Conservation (phyloP, 2,888 invertebrate genomes). For the Tinea trinotella region DNA sequence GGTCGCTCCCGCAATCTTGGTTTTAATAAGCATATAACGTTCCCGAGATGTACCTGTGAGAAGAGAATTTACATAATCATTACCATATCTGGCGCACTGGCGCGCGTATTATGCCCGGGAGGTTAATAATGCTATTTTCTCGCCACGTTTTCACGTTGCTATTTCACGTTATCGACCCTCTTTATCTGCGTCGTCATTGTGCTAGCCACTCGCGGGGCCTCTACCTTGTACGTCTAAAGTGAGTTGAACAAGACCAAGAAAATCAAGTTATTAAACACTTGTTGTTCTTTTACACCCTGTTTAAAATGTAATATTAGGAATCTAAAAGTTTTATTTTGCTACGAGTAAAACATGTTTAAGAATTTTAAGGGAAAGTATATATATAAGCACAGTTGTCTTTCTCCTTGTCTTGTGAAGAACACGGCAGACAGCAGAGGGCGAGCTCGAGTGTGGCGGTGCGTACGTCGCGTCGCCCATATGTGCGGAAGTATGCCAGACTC, state of each 20-base stretch:
- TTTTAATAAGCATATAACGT: conserved; percentile 71
- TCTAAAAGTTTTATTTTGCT: no score
- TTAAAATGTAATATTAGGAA: neutral
- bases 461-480: conserved; percentile 49
- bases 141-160: conserved; percentile 70
- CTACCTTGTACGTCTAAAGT: conserved; percentile 38
- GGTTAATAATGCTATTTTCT: conserved; percentile 74
- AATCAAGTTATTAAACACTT: neutral
- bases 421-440: conserved; percentile 20
- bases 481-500: conserved; percentile 58
- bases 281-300: neutral
- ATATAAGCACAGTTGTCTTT: neutral
- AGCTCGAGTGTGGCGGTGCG: conserved; percentile 47
- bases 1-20: conserved; percentile 64
- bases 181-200: conserved; percentile 69
- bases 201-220: conserved; percentile 59
- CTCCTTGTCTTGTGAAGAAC: neutral
- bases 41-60: conserved; percentile 68
- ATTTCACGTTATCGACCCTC: conserved; percentile 67
- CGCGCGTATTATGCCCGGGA: conserved; percentile 69
- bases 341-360: conserved; percentile 1
- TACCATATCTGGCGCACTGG: conserved; percentile 72
- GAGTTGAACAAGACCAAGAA: neutral
- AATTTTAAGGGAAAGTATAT: neutral
- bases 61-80: conserved; percentile 71